A percentile compares a stretch with the other conserved stretches of the same genome.
These are phyloP conservation scores for Heliconius eleuchia DNA, from an alignment of 1,140 invertebrate genomes.

Conservation along the genomic window DNA sequence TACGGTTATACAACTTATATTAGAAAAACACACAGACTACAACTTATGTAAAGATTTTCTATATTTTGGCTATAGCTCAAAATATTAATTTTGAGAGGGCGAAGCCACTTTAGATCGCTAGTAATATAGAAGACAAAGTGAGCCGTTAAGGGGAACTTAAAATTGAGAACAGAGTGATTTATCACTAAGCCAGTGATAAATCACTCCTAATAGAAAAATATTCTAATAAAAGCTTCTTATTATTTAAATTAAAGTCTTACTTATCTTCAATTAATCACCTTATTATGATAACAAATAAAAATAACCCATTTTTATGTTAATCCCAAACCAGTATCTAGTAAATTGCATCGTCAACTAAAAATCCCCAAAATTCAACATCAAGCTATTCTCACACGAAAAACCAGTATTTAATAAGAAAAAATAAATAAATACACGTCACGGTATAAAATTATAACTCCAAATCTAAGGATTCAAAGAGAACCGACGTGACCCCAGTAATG, in stretches of 20 bases:
- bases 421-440: conserved; percentile 59
- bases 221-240: neutral
- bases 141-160: no score
- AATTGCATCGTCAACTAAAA: neutral
- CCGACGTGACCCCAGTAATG: conserved; percentile 66
- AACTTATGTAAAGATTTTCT: no score
- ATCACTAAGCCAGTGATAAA: neutral
- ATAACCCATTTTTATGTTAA: neutral
- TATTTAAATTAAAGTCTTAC: neutral
- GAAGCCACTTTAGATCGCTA: no score
- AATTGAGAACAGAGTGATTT: neutral
- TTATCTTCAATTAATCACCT: neutral
- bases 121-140: no score
- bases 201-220: neutral
- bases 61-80: no score
- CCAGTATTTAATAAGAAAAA: conserved; percentile 60
- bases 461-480: conserved; percentile 48
- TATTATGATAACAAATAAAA: neutral
- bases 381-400: conserved; percentile 32
- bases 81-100: no score
- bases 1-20: no score
- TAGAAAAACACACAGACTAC: no score
- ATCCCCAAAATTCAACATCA: neutral
- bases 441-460: conserved; percentile 51
- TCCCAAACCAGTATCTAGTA: neutral